Percentiles rank a stretch among this genome's conserved stretches.
These are phyloP conservation scores for Noctua pronuba DNA, from an alignment of 2,888 invertebrate species.

Conservation along the genomic window DNA sequence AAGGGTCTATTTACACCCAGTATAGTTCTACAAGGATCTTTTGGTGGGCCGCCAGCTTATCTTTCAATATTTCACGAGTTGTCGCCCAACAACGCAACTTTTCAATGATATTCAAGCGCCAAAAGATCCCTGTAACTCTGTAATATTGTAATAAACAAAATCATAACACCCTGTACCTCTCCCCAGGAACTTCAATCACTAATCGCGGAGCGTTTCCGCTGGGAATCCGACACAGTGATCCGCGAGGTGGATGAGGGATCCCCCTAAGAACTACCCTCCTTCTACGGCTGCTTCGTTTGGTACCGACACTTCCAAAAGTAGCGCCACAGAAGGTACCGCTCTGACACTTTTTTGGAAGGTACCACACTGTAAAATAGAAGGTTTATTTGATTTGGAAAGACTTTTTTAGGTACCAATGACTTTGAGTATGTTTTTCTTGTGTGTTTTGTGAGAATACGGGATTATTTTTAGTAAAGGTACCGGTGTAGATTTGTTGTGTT, in stretches of 20 bases:
- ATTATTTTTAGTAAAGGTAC: constrained; percentile 30
- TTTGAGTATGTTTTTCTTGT: constrained; percentile 22
- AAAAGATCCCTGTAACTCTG: neutral
- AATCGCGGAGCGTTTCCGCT: constrained; percentile 89
- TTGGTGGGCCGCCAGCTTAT: neutral
- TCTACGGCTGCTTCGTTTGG: constrained; percentile 70
- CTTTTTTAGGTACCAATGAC: constrained; percentile 43
- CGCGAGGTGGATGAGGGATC: constrained; percentile 92
- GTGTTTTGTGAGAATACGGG: constrained; percentile 6
- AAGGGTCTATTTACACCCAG: neutral
- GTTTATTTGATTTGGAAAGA: constrained; percentile 43
- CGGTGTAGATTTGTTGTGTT: constrained; percentile 6
- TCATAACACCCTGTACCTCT: constrained; percentile 3
- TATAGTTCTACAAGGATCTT: neutral
- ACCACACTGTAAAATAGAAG: constrained; percentile 44
- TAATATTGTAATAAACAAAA: neutral
- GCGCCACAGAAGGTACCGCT: constrained; percentile 37
- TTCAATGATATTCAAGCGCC: neutral
- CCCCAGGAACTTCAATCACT: constrained; percentile 90
- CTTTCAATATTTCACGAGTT: neutral
- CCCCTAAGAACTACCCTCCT: constrained; percentile 78
- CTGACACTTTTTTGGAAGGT: constrained; percentile 35
- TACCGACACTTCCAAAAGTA: constrained; percentile 68
- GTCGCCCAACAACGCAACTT: neutral
- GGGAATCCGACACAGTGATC: constrained; percentile 93